A percentile compares a stretch with the other conserved stretches of the same genome.
phyloP scores from a whole-genome alignment of 2,797 vertebrate species.

The Lacerta bilineata region DNA sequence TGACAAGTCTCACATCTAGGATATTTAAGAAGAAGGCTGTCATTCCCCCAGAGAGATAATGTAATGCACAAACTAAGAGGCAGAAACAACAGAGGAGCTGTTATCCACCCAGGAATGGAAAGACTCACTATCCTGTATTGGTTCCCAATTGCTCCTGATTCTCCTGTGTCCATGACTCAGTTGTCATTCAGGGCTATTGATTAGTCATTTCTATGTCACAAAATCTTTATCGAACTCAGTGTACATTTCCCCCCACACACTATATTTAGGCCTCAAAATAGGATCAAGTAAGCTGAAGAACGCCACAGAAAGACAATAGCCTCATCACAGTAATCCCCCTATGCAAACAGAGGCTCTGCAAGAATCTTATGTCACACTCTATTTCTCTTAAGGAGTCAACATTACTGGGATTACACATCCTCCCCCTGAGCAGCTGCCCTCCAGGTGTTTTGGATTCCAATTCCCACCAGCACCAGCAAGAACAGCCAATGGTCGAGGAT shows the following conservation, averaged over 20 bases:
- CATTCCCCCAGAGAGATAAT: conserved; percentile 24
- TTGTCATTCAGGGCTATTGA: neutral
- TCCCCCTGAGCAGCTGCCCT: too few species aligned
- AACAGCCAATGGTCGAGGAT: too few species aligned
- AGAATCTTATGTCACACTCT: neutral
- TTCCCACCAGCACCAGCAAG: too few species aligned
- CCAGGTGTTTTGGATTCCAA: too few species aligned
- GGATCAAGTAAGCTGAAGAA: neutral
- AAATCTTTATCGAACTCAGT: neutral
- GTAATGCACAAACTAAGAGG: conserved; percentile 36
- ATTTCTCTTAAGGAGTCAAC: neutral
- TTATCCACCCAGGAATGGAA: neutral
- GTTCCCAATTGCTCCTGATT: neutral
- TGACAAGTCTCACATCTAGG: conserved; percentile 29
- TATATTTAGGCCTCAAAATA: neutral
- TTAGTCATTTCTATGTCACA: conserved; percentile 24
- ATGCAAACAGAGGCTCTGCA: neutral
- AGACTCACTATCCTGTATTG: neutral
- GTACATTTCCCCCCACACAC: neutral
- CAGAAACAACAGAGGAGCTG: neutral
- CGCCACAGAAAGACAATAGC: neutral
- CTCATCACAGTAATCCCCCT: neutral
- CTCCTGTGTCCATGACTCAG: neutral
- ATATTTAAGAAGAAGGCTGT: conserved; percentile 15
- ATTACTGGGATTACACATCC: neutral